A percentile compares a stretch with the other conserved stretches of the same genome.
These are phyloP conservation scores for Lysandra coridon DNA, from an alignment of 2,888 invertebrate genomes.

Conservation along the genomic window DNA sequence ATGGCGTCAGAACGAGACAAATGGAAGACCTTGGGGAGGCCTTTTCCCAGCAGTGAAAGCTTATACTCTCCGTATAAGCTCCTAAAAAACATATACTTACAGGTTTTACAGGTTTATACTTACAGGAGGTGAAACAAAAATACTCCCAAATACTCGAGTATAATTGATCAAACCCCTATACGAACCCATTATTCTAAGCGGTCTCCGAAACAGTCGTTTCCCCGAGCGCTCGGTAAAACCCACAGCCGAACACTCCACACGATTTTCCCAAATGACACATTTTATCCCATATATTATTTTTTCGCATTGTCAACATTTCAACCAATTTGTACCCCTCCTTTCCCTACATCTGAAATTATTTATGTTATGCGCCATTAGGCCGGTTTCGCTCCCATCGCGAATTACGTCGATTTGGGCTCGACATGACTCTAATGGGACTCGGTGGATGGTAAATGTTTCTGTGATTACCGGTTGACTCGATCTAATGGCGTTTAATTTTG, in stretches of 20 bases:
- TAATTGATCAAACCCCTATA: neutral
- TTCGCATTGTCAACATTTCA: constrained; percentile 33
- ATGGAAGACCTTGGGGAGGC: neutral
- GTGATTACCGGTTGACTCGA: constrained; percentile 6
- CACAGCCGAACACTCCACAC: constrained; percentile 26
- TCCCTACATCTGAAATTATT: constrained; percentile 37
- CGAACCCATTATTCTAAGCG: neutral
- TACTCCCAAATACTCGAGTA: neutral
- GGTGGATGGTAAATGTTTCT: constrained; percentile 11
- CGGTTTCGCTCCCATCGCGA: constrained; percentile 13
- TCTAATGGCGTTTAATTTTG: neutral
- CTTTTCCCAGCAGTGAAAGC: too few species aligned
- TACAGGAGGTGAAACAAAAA: too few species aligned
- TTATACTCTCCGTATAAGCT: too few species aligned
- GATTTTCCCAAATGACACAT: constrained; percentile 31
- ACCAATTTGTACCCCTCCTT: constrained; percentile 31
- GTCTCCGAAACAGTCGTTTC: neutral
- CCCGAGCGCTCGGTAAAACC: neutral
- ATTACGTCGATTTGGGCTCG: constrained; percentile 15
- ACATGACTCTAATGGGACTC: constrained; percentile 12
- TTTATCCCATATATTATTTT: constrained; percentile 28
- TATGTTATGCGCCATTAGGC: constrained; percentile 31
- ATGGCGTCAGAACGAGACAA: neutral
- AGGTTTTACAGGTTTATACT: too few species aligned
- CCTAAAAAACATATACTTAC: neutral